Evolutionary conservation across 2,113 vertebrate species (phyloP), one percentile per base, ranked within the genome.

Genomic region (Phyllostomus hastatus): DNA sequence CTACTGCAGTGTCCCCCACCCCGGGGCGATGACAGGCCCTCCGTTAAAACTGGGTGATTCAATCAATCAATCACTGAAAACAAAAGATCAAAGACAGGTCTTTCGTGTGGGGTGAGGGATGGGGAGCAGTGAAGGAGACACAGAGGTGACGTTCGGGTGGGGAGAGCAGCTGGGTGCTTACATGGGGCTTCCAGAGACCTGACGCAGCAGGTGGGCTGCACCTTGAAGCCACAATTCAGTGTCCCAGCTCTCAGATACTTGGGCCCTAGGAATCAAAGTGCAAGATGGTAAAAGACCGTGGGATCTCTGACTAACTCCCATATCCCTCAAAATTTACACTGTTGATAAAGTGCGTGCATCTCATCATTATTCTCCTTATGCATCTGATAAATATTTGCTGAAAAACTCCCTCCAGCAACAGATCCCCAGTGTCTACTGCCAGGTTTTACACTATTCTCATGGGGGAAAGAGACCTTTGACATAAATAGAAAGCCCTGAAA

Each of bases 391-490:
- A 57, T 11, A 33, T 31, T 57, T 83, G 84, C 66, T 22, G 33
- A 84, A 72, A 75, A 11, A 5, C 57, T 95, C 22, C 61, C 75
- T 38, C 48, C 28, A 43, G 38, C 46, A 24, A 50, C 1, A 5
- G 17, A 28, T 10, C 2, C 33, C 16, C 14, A 12, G 9, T 52
- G 22, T 61, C 69, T 50, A 46, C 7, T 0, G 4, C 22, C 82
- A 43, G 38, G 24, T 66, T 96, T 95, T 28, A 88, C 67, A 38
- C 24, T n/a, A 41, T 41, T 54, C 64, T 80, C n/a, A 8, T 20
- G 24, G 24, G 20, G 73, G 14, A 90, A 78, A 86, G 28, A 82
- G 82, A 79, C 10, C 76, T 92, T 79, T 46, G 22, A 50, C 70
- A 80, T 26, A 70, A 61, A 59, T 1, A 0, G 6, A 75, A 90